Evolutionary conservation across 1,140 invertebrate species (phyloP), one percentile per base, ranked within the genome.

Genomic region (Lethocerus indicus): DNA sequence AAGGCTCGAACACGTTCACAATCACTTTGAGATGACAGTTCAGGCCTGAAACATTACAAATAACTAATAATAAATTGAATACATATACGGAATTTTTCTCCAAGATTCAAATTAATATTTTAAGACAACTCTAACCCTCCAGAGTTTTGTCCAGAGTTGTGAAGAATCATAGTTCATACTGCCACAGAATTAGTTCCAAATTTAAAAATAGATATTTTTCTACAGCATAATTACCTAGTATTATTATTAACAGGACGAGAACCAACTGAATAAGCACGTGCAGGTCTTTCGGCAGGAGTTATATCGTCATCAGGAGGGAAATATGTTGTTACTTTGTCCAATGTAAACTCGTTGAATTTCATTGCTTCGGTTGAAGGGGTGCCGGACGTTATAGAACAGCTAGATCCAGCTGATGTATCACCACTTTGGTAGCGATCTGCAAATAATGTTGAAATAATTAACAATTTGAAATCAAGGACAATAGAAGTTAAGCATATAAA

Each of bases 191-290:
- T n/a, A n/a, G n/a, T n/a, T n/a, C n/a, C n/a, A n/a, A n/a, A n/a
- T n/a, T n/a, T n/a, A n/a, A n/a, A n/a, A n/a, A n/a, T n/a, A n/a
- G n/a, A n/a, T n/a, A n/a, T n/a, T n/a, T n/a, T n/a, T n/a, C 3
- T 28, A 44, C 16, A 28, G 29, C 3, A 1, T 28, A 44, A 24
- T 26, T 27, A 23, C 42, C 42, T 28, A 28, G 27, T 44, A 12
- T 28, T 14, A 44, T 44, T 59, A 6, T 48, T 45, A 28, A 48
- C 50, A 27, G 79, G 74, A 53, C 77, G 74, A 24, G 84, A 88
- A 6, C 88, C 89, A 40, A 92, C 81, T 24, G 87, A 90, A 63
- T 91, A 91, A 2, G 87, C 82, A 56, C 88, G 72, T 35, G 72
- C 69, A 23, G 79, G 81, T 49, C 83, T 69, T 57, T 70, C 67